Percentiles rank a stretch among this genome's conserved stretches.
These are phyloP conservation scores for Coccyzus lansbergi DNA, from an alignment of 2,797 vertebrate species.

Conservation along the genomic window DNA sequence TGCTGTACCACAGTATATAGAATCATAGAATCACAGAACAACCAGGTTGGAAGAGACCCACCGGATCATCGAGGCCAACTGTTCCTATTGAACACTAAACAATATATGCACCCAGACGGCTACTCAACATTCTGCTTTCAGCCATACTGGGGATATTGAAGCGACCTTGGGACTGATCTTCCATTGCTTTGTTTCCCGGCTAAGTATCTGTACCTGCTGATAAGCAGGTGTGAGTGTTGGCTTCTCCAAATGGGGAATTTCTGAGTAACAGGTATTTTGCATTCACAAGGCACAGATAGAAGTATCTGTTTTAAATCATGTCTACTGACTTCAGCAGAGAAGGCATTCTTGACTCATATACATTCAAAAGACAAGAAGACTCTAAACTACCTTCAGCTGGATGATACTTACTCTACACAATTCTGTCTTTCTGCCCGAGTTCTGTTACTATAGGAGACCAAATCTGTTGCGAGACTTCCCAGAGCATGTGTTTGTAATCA, in stretches of 20 bases:
- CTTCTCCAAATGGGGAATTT: not conserved
- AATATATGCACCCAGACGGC: not conserved
- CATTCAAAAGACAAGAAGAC: not conserved
- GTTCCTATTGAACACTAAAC: too few species aligned
- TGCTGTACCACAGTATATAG: not conserved
- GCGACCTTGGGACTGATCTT: not conserved
- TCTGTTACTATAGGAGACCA: not conserved
- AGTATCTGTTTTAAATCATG: not conserved
- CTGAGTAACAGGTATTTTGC: not conserved
- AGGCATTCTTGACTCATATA: not conserved
- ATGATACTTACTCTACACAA: not conserved
- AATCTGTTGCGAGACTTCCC: not conserved
- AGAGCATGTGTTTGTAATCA: not conserved
- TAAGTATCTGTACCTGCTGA: not conserved
- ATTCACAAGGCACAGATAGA: not conserved
- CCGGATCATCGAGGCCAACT: too few species aligned
- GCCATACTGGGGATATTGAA: not conserved
- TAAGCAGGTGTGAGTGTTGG: not conserved
- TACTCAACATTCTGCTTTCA: accelerated
- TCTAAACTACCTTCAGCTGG: not conserved
- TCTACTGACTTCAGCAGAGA: not conserved
- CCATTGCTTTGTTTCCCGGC: not conserved
- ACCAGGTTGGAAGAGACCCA: too few species aligned
- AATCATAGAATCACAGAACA: too few species aligned
- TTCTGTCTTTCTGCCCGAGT: not conserved